These are phyloP conservation scores for Pseudochaenichthys georgianus DNA, from an alignment of 2,797 vertebrate genomes.

Conservation along the genomic window DNA sequence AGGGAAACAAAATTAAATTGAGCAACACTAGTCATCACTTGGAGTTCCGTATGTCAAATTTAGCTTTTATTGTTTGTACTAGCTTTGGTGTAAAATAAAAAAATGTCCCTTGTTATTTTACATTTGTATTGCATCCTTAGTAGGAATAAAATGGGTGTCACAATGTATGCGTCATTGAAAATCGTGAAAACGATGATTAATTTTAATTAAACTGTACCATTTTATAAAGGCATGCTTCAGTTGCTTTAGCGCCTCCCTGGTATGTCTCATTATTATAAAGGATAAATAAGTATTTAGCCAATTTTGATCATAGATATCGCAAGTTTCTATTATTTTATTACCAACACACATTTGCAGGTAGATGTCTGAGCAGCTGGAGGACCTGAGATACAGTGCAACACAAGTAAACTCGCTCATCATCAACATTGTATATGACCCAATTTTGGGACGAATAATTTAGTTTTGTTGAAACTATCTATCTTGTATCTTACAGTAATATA, in stretches of 20 bases:
- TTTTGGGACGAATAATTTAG: conserved; percentile 17
- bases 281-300: conserved; percentile 17
- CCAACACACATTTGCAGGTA: conserved; percentile 4
- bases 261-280: conserved; percentile 18
- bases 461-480: conserved; percentile 26
- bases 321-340: conserved; percentile 6
- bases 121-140: conserved; percentile 71
- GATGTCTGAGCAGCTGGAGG: conserved; percentile 12
- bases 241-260: conserved; percentile 21
- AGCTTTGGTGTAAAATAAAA: conserved; percentile 64
- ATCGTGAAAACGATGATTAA: conserved; percentile 53
- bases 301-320: conserved; percentile 8
- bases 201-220: conserved; percentile 47
- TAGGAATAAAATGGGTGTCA: conserved; percentile 73
- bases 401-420: conserved; percentile 5
- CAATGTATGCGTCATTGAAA: conserved; percentile 63
- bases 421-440: conserved; percentile 4
- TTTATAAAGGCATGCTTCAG: conserved; percentile 36
- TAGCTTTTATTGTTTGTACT: conserved; percentile 68
- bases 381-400: conserved; percentile 30
- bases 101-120: conserved; percentile 60
- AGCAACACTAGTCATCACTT: conserved; percentile 45
- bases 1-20: conserved; percentile 26
- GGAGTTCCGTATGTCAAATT: conserved; percentile 58
- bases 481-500: conserved; percentile 38